Percentiles rank a stretch among this genome's conserved stretches.
These are phyloP conservation scores for Lasioglossum figueresi DNA, from an alignment of 2,888 invertebrate species.

Conservation along the genomic window DNA sequence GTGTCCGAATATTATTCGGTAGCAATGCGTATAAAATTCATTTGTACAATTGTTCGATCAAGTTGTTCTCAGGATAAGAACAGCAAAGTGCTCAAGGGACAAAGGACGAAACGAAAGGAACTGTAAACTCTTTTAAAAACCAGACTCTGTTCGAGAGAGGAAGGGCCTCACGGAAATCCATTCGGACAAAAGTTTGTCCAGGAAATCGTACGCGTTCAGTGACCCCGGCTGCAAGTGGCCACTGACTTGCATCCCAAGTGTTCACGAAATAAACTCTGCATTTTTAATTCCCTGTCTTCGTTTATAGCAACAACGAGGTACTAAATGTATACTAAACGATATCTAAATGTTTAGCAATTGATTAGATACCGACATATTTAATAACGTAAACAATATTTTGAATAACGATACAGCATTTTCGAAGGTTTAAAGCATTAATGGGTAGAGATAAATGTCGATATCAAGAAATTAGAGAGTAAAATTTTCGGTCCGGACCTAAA, in stretches of 20 bases:
- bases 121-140: background rate
- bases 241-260: constrained; percentile 65
- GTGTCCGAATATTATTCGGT: too few relatives aligned
- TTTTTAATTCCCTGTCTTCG: constrained; percentile 37
- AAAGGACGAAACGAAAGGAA: background rate
- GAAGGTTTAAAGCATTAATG: too few relatives aligned
- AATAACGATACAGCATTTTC: too few relatives aligned
- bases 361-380: too few relatives aligned
- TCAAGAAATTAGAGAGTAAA: too few relatives aligned
- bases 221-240: constrained; percentile 55
- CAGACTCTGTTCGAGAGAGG: constrained; percentile 18
- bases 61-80: too few relatives aligned
- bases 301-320: background rate
- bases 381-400: too few relatives aligned
- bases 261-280: constrained; percentile 32
- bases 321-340: too few relatives aligned
- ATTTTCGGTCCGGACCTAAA: too few relatives aligned
- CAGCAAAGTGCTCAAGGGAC: background rate
- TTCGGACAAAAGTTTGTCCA: constrained; percentile 57
- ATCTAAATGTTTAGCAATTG: too few relatives aligned
- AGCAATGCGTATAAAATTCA: background rate
- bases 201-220: constrained; percentile 61
- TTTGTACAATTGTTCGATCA: background rate
- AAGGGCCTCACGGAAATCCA: constrained; percentile 48
- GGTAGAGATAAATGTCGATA: too few relatives aligned